phyloP scores from a whole-genome alignment of 2,113 vertebrate species.

The Gavia stellata region DNA sequence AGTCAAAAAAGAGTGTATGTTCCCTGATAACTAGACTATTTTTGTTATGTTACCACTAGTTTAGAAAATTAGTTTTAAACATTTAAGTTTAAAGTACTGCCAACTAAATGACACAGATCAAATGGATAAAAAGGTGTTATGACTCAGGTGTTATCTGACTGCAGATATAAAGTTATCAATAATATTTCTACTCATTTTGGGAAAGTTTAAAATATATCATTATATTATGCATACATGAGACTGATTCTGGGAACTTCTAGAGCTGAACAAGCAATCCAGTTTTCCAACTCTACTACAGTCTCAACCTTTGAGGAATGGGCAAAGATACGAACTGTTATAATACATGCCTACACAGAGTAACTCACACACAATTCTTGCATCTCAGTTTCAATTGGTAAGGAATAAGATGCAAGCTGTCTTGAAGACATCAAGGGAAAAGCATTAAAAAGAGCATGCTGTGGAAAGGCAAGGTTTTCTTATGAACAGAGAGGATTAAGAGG shows the following conservation, averaged over 20 bases:
- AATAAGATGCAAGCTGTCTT: background rate
- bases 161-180: background rate
- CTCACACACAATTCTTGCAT: background rate
- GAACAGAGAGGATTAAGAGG: background rate
- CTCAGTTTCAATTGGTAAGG: background rate
- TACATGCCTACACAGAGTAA: background rate
- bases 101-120: background rate
- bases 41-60: background rate
- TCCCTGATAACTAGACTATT: background rate
- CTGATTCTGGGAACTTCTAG: background rate
- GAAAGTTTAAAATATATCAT: background rate
- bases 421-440: background rate
- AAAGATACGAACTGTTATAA: background rate
- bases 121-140: background rate
- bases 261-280: background rate
- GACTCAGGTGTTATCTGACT: too few relatives aligned
- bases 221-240: background rate
- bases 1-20: background rate
- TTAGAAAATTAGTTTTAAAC: background rate
- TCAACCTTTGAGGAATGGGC: background rate
- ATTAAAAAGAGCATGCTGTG: background rate
- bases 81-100: background rate
- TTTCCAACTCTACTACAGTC: background rate
- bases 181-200: background rate
- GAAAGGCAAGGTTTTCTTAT: background rate